These are phyloP conservation scores for Theristicus caerulescens DNA, from an alignment of 2,113 vertebrate genomes.

Conservation along the genomic window DNA sequence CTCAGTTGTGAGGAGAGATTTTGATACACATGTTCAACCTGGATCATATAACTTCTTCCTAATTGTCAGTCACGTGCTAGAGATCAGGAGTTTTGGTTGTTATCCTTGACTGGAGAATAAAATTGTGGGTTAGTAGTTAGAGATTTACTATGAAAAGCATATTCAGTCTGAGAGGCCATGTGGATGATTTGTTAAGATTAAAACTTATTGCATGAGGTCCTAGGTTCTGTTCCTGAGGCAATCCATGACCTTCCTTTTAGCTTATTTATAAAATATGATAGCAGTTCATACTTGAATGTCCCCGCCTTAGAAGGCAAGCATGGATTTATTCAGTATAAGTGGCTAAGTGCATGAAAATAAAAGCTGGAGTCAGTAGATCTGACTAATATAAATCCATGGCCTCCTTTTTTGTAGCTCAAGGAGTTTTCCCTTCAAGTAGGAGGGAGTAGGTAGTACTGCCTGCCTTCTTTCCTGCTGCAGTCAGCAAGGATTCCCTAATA, in stretches of 20 bases:
- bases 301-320: background rate
- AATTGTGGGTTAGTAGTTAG: background rate
- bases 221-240: slow-evolving; percentile 14
- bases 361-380: background rate
- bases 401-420: background rate
- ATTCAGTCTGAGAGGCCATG: background rate
- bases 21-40: background rate
- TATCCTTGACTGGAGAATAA: background rate
- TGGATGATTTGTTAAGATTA: slow-evolving; percentile 21
- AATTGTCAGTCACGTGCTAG: background rate
- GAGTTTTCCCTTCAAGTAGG: background rate
- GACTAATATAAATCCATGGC: background rate
- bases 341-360: slow-evolving; percentile 40
- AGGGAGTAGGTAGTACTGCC: background rate
- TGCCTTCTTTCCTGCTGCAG: background rate
- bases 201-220: slow-evolving; percentile 15
- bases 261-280: slow-evolving; percentile 45
- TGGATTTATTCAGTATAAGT: slow-evolving; percentile 39
- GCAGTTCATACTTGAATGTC: background rate
- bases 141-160: background rate
- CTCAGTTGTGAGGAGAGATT: background rate
- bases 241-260: background rate
- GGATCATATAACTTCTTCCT: background rate
- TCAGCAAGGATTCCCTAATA: background rate
- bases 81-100: background rate